Evolutionary conservation across 1,140 invertebrate genomes (phyloP), one percentile per base, ranked within the genome.

Genomic region (Spodoptera frugiperda): DNA sequence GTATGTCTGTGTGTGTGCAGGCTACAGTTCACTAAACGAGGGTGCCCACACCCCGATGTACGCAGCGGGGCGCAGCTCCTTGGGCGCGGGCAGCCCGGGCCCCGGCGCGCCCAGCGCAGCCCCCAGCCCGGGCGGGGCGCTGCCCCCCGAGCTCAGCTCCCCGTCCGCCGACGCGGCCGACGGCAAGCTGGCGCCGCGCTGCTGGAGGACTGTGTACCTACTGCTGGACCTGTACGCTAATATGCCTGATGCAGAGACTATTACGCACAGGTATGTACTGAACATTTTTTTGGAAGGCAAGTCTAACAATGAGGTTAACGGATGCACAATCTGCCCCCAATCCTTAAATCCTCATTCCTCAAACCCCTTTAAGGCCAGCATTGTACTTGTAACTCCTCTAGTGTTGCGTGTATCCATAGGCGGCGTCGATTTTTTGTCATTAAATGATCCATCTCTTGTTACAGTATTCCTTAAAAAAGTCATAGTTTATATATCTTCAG

Each of bases 121-220:
- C 93, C 2, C 33, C 33, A 39, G 33, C 6, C 33, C 33, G 6
- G 33, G 33, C 33, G 33, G 33, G 33, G 95, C 55, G 11, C 80
- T 71, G 14, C 39, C 19, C 44, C 33, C 95, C 95, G 8, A 65
- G 76, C 72, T 63, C 19, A 61, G 39, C 74, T 61, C 94, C 90
- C 44, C 85, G 65, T 8, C 87, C 80, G 55, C 78, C 9, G 80
- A 77, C 9, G 53, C 63, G 8, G 95, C 94, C 0, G 96, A 86
- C 53, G 84, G 79, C 51, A 90, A 91, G 80, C 78, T 94, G 75
- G 97, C 96, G 1, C 97, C 98, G 12, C 96, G 97, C 80, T 99
- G 98, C 87, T 99, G 98, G 98, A 97, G 97, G 88, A 99, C 98
- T 6, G 97, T 99, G 79, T 99, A 98, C 89, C 97, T 98, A 90